Base-by-base conservation (phyloP, 1,140 invertebrate species). In the Lepidurus arcticus region DNA sequence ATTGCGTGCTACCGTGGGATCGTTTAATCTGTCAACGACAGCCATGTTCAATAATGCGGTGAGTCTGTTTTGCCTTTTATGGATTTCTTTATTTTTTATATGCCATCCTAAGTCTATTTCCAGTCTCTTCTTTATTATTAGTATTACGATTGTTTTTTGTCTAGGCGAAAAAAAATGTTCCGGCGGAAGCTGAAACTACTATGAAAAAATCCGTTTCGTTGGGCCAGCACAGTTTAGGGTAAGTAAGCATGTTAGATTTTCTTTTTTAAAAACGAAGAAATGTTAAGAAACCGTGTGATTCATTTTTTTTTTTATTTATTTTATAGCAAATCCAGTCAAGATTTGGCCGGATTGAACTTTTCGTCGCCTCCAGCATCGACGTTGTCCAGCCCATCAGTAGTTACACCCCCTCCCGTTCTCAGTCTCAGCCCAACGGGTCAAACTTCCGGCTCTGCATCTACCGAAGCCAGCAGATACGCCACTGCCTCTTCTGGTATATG, bases 1-100 rank as follows among this genome's bases (percentile, higher is more conserved):
- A 85, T 87, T 98, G 1, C 88, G 94, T 82, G 94, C 93, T 16
- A 97, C 95, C 21, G 93, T 97, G 74, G 95, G 94, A 85, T 95
- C 93, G 86, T 88, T 98, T 78, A 93, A 95, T 44, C 83, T 98
- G 42, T 95, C 94, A 75, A 94, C 95, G 82, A 88, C 91, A 76
- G 90, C 90, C 79, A 87, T 86, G 13, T 80, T 80, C 42, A 80
- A 80, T 76, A 82, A 85, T 44, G 84, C 86, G 79, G 89, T 90
- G 85, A 85, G 85, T 81, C 0, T 77, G 73, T 44, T 47, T 10
- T 34, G 11, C 45, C 44, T 79, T 53, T 26, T 65, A 76, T 75
- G 75, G 45, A 21, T 44, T 75, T 78, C 13, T 1, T 80, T 34
- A 44, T 73, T 11, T 9, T 74, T 45, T 42, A 75, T 21, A 75